Evolutionary conservation across 2,797 vertebrate species (phyloP).

Genomic region (Mareca penelope): DNA sequence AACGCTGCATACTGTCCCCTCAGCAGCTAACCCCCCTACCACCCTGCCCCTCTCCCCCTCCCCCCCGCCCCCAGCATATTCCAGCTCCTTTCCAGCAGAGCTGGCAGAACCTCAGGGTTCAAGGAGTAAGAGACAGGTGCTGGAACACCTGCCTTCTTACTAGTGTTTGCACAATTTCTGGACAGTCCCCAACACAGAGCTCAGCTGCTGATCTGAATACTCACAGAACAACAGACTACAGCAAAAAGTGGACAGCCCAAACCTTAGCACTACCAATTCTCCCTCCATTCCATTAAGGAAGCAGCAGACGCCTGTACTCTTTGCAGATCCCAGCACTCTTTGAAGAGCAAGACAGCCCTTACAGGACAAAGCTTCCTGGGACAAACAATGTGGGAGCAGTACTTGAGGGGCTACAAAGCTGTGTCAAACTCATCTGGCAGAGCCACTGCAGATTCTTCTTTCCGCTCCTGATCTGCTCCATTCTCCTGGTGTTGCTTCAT

Average conservation of each 20-base stretch:
- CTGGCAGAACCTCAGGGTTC: slow-evolving; percentile 65
- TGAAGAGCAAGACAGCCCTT: slow-evolving; percentile 1
- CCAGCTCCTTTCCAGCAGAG: slow-evolving; percentile 63
- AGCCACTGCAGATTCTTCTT: slow-evolving; percentile 64
- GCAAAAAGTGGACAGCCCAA: slow-evolving; percentile 30
- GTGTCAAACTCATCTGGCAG: slow-evolving; percentile 93
- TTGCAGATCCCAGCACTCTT: slow-evolving; percentile 20
- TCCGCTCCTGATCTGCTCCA: slow-evolving; percentile 42
- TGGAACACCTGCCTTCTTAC: slow-evolving; percentile 27
- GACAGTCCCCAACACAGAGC: slow-evolving; percentile 43
- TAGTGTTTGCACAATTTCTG: neutral
- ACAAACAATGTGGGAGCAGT: neutral
- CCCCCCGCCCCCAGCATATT: neutral
- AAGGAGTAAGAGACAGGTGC: slow-evolving; percentile 68
- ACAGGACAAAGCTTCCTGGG: neutral
- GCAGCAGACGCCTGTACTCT: slow-evolving; percentile 47
- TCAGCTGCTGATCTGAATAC: slow-evolving; percentile 14
- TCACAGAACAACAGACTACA: neutral
- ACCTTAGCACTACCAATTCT: slow-evolving; percentile 31
- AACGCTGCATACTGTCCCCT: slow-evolving; percentile 20
- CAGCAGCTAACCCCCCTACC: neutral
- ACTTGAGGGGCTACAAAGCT: slow-evolving; percentile 82
- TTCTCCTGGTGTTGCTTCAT: slow-evolving; percentile 82
- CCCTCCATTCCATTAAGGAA: slow-evolving; percentile 12
- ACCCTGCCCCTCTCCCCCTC: neutral